Evolutionary conservation across 2,888 invertebrate genomes (phyloP), one percentile per base, ranked within the genome.

Genomic region (Rhabditoides inermis): DNA sequence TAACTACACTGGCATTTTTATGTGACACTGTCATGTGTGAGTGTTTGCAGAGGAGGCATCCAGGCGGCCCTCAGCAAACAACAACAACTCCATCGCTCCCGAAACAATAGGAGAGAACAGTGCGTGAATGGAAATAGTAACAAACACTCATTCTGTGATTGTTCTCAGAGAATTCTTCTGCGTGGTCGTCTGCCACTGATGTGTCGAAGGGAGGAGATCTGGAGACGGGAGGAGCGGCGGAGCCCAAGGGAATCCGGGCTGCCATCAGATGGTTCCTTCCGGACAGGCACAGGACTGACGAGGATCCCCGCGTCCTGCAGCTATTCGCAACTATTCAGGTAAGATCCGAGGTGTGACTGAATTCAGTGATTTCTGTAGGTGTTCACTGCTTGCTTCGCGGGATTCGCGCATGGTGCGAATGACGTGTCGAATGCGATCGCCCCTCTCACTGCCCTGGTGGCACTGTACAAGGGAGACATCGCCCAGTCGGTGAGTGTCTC

Each of bases 341-440:
- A n/a, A n/a, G n/a, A n/a, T n/a, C n/a, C n/a, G n/a, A n/a, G n/a
- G n/a, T n/a, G n/a, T n/a, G n/a, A n/a, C n/a, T n/a, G n/a, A n/a
- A n/a, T n/a, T n/a, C n/a, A n/a, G n/a, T n/a, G n/a, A n/a, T n/a
- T 90, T 78, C 82, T 95, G 39, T 95, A 98, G 83, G 86, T 95
- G 51, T 82, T 98, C 54, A 95, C 95, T 0, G 95, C 95, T 3
- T 86, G 89, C 15, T 95, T 95, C 78, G 94, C 92, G 2, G 89
- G 92, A 49, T 98, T 98, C 78, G 95, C 94, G 20, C 64, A 98
- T 75, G 95, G 95, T 30, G 95, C 94, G 18, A 95, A 98, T 77
- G 95, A 98, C 79, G 95, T 98, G 56, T 88, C 88, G 88, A 98
- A 98, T 78, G 92, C 94, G 2, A 94, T 98, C 72, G 95, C 95